Conservation (phyloP, 2,797 vertebrate species). For the Catamblyrhynchus diadema region DNA sequence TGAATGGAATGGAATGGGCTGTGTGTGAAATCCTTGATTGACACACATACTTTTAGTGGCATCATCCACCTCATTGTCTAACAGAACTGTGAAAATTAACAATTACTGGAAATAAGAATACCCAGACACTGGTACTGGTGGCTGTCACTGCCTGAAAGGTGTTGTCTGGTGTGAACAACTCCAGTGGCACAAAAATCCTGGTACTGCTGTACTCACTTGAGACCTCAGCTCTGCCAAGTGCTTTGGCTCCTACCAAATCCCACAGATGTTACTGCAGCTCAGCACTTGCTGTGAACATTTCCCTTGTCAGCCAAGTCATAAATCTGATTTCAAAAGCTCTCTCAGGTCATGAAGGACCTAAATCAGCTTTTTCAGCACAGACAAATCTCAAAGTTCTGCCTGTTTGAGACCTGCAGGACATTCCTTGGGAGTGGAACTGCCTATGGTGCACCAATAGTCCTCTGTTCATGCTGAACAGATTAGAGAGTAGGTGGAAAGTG, state of each 20-base stretch:
- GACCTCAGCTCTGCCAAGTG: neutral
- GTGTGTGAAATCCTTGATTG: neutral
- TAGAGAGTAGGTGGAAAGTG: constrained; percentile 36
- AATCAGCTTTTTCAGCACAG: neutral
- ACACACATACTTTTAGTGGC: neutral
- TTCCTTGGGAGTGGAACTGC: neutral
- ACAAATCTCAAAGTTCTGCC: neutral
- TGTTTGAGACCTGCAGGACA: neutral
- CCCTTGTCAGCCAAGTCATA: neutral
- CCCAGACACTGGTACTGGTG: neutral
- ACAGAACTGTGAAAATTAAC: neutral
- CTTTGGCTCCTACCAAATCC: neutral
- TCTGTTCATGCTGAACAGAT: constrained; percentile 4
- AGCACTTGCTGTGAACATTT: neutral
- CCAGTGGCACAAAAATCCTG: neutral
- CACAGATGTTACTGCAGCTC: neutral
- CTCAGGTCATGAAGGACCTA: neutral
- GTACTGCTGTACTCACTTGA: neutral
- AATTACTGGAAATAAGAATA: neutral
- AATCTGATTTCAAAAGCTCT: neutral
- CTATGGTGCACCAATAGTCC: neutral
- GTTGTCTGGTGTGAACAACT: neutral
- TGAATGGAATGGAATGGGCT: neutral
- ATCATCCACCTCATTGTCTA: neutral
- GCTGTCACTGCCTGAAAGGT: neutral